phyloP scores from a whole-genome alignment of 1,140 invertebrate genomes.

The Pseudachorutes palmiensis region DNA sequence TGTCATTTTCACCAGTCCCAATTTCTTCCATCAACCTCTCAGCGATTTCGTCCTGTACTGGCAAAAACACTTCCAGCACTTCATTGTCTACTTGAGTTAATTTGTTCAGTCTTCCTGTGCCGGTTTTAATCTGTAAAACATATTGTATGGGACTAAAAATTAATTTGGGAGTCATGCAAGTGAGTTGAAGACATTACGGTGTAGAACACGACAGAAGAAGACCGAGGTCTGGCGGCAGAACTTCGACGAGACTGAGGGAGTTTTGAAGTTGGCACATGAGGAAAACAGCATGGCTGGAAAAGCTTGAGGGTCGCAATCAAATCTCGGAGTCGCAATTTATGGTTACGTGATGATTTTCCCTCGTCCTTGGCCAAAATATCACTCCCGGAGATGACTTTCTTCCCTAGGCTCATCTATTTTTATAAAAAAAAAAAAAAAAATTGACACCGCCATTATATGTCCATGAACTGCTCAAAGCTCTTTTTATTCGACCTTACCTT shows the following conservation, averaged over 20 bases:
- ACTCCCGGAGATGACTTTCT: no score
- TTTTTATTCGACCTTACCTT: no score
- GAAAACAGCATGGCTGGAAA: conserved; percentile 1
- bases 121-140: not conserved
- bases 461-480: no score
- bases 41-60: not conserved
- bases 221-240: conserved; percentile 2
- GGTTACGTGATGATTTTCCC: no score
- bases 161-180: not conserved
- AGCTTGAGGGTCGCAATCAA: not conserved
- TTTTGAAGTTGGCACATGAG: not conserved
- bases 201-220: not conserved
- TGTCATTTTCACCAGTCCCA: not conserved
- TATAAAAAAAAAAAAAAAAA: no score
- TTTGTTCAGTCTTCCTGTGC: not conserved
- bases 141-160: not conserved
- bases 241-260: not conserved
- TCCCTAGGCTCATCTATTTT: no score
- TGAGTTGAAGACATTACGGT: not conserved
- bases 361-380: no score
- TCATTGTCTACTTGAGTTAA: not conserved
- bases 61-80: not conserved
- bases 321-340: not conserved
- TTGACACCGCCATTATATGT: no score
- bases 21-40: not conserved